Evolutionary conservation across 2,888 invertebrate genomes (phyloP), one percentile per base, ranked within the genome.

Genomic region (Brachyopa scutellaris): DNA sequence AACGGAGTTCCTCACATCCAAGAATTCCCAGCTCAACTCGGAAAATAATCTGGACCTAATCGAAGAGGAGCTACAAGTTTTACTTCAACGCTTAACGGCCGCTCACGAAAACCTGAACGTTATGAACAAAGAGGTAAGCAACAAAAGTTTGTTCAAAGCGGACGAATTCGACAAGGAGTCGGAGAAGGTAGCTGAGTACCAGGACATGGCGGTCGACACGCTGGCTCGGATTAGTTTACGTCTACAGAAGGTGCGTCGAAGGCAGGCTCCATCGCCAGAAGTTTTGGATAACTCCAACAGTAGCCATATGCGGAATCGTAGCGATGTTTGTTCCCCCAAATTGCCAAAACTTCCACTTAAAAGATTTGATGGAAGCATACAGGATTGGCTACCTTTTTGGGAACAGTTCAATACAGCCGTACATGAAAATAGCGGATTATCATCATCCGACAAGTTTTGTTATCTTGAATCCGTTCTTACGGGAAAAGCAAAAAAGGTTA

Each of bases 301-400:
- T 40, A 19, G 7, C 7, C 45, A n/a, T 2, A 9, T 40, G 1
- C 19, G 21, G 2, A 17, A 53, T 11, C 33, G 19, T 11, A 38
- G 6, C 2, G 38, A 40, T n/a, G n/a, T n/a, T n/a, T n/a, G n/a
- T n/a, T n/a, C n/a, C n/a, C n/a, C n/a, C n/a, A 53, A 36, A 9
- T 8, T 49, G 29, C 29, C 13, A 61, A 47, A 13, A 21, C 33
- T 36, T 2, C 47, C 47, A 1, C 62, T 62, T 1, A 36, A 62
- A 47, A 36, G n/a, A 6, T 61, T 61, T 5, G 61, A 47, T 33
- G 45, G 61, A 0, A 61, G 29, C 9, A 26, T 26, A 11, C 26
- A 49, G 11, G 51, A 59, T 17, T 69, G 57, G 47, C 11, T 69
- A 13, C 45, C 67, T 13, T 69, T 69, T 36, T 69, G 67, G 57